Evolutionary conservation across 1,140 invertebrate genomes (phyloP), one percentile per base, ranked within the genome.

Genomic region (Eumaeus atala): DNA sequence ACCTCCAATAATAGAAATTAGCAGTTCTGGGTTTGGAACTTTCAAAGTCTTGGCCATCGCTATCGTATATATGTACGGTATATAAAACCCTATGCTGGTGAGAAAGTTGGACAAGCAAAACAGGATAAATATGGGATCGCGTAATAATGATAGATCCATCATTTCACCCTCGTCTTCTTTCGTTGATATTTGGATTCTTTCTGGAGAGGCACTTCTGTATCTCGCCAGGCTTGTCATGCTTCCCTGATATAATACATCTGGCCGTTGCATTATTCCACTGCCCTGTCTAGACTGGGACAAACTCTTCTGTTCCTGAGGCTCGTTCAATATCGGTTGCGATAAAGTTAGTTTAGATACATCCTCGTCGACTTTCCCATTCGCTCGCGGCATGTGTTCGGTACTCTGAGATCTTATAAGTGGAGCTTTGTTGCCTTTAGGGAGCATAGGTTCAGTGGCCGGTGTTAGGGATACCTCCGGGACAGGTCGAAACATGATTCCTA

Each of bases 51-150:
- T 84, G 3, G 93, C 92, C 81, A 92, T 90, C 44, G 92, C 88
- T 57, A 92, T 91, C 38, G 95, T 90, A 82, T 94, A 96, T 61
- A 98, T 90, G 87, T 97, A 95, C 53, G 97, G 97, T 69, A 98
- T 92, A 81, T 98, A 97, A 89, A 98, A 99, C 34, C 97, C 97
- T 65, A 99, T 95, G 74, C 95, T 97, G 7, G 97, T 99, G 70
- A 96, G 92, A 77, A 99, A 97, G 84, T 99, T 99, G 18, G 96
- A 98, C 33, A 96, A 55, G 16, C 93, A 92, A 84, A 98, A 99
- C 50, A 98, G 84, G 53, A 99, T 89, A 77, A 98, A 99, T 59
- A 98, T 89, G 3, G 92, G 90, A 84, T 98, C 94, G 56, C 92
- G 92, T 0, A 99, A 88, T 17, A 99, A 86, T 9, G 91, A 91